phyloP scores from a whole-genome alignment of 2,113 vertebrate genomes.

The Turdus rufiventris region DNA sequence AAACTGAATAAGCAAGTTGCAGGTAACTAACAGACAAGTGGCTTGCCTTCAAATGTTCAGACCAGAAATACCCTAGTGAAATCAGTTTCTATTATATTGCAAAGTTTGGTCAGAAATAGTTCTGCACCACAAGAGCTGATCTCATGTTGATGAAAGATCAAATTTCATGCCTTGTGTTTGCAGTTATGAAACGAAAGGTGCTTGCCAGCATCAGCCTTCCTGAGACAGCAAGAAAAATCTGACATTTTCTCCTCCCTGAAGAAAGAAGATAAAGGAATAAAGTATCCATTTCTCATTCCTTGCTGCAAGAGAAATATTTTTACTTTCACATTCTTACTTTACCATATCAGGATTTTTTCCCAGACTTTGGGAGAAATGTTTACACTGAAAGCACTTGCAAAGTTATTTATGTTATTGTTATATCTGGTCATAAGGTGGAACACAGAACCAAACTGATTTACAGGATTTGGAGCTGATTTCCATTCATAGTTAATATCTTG shows the following conservation, averaged over 20 bases:
- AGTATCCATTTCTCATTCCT: neutral
- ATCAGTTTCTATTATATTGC: neutral
- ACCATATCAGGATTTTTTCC: neutral
- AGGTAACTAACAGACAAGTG: neutral
- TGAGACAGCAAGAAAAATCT: neutral
- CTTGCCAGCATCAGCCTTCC: conserved; percentile 3
- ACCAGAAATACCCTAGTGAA: neutral
- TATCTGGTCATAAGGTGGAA: neutral
- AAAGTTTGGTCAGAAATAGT: neutral
- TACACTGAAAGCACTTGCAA: neutral
- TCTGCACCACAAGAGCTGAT: neutral
- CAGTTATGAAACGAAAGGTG: neutral
- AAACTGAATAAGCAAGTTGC: neutral
- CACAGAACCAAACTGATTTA: neutral
- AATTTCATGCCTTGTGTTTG: neutral
- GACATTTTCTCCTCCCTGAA: neutral
- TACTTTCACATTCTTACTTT: neutral
- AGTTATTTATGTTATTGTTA: neutral
- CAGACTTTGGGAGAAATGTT: neutral
- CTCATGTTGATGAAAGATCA: neutral
- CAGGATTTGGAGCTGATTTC: neutral
- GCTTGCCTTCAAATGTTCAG: neutral
- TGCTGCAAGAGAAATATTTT: neutral
- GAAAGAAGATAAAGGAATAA: neutral
- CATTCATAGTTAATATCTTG: neutral